Base-by-base conservation (phyloP, 2,113 vertebrate species). In the Rhodinocichla rosea region DNA sequence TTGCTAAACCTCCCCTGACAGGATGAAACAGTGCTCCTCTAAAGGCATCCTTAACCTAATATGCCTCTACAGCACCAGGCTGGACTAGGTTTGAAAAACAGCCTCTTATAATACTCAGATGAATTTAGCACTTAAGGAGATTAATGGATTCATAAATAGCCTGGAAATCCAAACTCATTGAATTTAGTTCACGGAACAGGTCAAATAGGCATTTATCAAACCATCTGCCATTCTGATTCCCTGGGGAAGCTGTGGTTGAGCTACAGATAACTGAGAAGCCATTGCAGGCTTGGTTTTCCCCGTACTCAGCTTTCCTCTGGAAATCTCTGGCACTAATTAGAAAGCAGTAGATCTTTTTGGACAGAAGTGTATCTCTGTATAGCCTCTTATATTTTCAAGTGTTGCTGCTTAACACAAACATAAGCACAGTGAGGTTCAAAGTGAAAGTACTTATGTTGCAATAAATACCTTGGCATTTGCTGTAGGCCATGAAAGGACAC, bases 131-230 rank as follows among this genome's bases (percentile, higher is more conserved):
- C 92, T 95, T 97, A 98, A 98, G 97, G 97, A 98, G 98, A 98
- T 98, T 98, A 98, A 96, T 96, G 97, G 93, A 96, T 98, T 98
- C 96, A 92, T 96, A 97, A 97, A 96, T 97, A 98, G 98, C 97
- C 96, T 97, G 94, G 92, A 97, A 98, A 98, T 92, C 95, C 73
- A 97, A 96, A 97, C 96, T 97, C 97, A 84, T 60, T 94, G 97
- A 95, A 96, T 77, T 93, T 94, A 97, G 96, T 97, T 95, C 96
- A 95, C 1, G 52, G 87, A 97, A 94, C 65, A 95, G 95, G 92
- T 94, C 94, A 89, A 96, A 91, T 73, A 91, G 69, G 86, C 93
- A 87, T 94, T 97, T 92, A 96, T 97, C 75, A 95, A 92, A 94
- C 95, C 95, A 96, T 92, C 93, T 89, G 95, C 74, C 80, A 74